Base-by-base conservation (phyloP, 2,888 invertebrate species). In the Neoascia interrupta region DNA sequence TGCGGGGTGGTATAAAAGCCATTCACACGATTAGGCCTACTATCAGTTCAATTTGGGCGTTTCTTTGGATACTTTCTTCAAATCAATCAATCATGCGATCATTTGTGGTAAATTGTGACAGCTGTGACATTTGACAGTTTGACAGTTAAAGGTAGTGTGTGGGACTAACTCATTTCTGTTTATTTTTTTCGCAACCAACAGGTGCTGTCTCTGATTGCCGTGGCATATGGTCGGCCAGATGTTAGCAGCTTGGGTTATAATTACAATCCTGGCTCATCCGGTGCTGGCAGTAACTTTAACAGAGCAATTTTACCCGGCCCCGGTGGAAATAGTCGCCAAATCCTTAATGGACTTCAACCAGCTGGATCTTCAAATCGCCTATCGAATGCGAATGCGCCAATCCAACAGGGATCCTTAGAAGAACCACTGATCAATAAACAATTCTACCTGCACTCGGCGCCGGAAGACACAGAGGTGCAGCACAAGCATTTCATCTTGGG, bases 381-480 rank as follows among this genome's bases (percentile, higher is more conserved):
- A n/a, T n/a, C n/a, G n/a, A n/a, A n/a, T n/a, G 18, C 51, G 61
- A 26, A 0, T n/a, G 41, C 1, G 8, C 34, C 8, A 60, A n/a
- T 18, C 3, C 8, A 79, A 34, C 49, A 36, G 3, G 75, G 60
- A 34, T 60, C 61, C 1, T 23, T 23, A 2, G 31, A 74, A 45
- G 76, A 75, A 39, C 83, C 88, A 11, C 83, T 88, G 26, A 83
- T 88, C 63, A 87, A 85, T 61, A 88, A 88, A 53, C 87, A 88
- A 54, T 87, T 88, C 82, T 85, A 86, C 49, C 82, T 86, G 0
- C 83, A 88, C 49, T 83, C 87, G 23, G 88, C 88, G 0, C 88
- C 88, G 41, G 88, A 87, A 58, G 86, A 87, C 43, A 83, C 69
- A 39, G 81, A 85, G 53, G 83, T 84, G 21, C 83, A 83, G 23